A percentile compares a stretch with the other conserved stretches of the same genome.
Conservation (phyloP, 2,113 vertebrate species). For the Solenodon paradoxus region DNA sequence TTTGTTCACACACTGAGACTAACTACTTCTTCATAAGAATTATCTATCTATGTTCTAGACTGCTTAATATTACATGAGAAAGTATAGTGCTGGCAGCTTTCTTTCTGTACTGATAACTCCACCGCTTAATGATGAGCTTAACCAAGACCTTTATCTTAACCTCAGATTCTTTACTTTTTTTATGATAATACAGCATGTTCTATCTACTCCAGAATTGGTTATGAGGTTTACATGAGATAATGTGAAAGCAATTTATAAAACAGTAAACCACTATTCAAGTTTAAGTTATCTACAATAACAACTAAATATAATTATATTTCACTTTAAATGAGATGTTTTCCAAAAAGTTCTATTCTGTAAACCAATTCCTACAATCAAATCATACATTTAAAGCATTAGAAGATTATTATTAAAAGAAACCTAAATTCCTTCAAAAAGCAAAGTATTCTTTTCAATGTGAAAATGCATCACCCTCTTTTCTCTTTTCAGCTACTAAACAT, state of each 20-base stretch:
- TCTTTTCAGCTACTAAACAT: conserved; percentile 33
- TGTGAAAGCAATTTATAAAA: conserved; percentile 26
- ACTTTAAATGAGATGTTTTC: conserved; percentile 47
- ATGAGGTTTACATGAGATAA: conserved; percentile 29
- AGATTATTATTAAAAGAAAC: conserved; percentile 58
- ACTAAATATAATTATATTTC: conserved; percentile 44
- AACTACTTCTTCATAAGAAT: neutral
- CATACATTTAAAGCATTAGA: conserved; percentile 48
- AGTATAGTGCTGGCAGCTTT: neutral
- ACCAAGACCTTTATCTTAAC: neutral
- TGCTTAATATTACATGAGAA: neutral
- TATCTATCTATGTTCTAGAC: neutral
- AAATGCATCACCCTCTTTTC: conserved; percentile 47
- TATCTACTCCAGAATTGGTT: neutral
- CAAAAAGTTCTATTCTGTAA: conserved; percentile 48
- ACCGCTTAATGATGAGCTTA: neutral
- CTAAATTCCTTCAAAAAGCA: conserved; percentile 57
- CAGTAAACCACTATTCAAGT: conserved; percentile 34
- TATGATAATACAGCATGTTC: neutral
- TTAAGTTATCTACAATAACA: conserved; percentile 20
- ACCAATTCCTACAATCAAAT: conserved; percentile 55
- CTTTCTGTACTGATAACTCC: neutral
- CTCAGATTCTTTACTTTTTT: neutral
- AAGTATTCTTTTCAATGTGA: conserved; percentile 58
- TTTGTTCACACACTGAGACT: neutral